These are phyloP conservation scores for Drosophila paramelanica DNA, from an alignment of 2,888 invertebrate species.

Conservation along the genomic window DNA sequence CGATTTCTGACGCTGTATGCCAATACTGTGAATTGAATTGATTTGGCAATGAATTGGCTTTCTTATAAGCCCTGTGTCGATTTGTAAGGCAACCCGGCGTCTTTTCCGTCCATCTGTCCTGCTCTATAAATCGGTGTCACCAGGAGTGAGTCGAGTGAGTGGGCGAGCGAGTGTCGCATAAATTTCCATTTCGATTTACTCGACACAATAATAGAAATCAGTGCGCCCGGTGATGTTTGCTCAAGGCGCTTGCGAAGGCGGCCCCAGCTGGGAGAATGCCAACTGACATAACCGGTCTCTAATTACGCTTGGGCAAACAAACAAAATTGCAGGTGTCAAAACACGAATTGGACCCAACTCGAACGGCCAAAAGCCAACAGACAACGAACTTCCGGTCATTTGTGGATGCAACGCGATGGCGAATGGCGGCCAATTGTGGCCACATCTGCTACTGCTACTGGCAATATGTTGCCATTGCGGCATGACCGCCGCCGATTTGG, in stretches of 20 bases:
- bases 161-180: constrained; percentile 9
- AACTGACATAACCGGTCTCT: constrained; percentile 69
- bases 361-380: background rate
- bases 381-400: constrained; percentile 37
- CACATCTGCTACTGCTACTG: constrained; percentile 15
- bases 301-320: constrained; percentile 68
- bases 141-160: background rate
- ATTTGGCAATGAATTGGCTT: constrained; percentile 45
- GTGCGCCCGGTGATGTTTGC: constrained; percentile 48
- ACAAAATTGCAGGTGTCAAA: constrained; percentile 75
- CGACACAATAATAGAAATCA: constrained; percentile 9
- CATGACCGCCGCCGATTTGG: constrained; percentile 7
- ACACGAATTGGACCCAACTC: constrained; percentile 19
- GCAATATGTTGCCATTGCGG: background rate
- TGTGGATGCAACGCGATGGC: constrained; percentile 25
- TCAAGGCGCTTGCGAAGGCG: constrained; percentile 15
- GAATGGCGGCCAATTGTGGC: constrained; percentile 29
- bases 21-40: constrained; percentile 28
- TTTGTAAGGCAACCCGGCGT: constrained; percentile 20
- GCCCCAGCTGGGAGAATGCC: constrained; percentile 21
- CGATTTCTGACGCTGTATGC: constrained; percentile 7
- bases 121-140: constrained; percentile 30
- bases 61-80: background rate
- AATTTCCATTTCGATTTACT: constrained; percentile 27
- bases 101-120: background rate